Base-by-base conservation (phyloP, 2,113 vertebrate genomes). In the Neopipo cinnamomea region DNA sequence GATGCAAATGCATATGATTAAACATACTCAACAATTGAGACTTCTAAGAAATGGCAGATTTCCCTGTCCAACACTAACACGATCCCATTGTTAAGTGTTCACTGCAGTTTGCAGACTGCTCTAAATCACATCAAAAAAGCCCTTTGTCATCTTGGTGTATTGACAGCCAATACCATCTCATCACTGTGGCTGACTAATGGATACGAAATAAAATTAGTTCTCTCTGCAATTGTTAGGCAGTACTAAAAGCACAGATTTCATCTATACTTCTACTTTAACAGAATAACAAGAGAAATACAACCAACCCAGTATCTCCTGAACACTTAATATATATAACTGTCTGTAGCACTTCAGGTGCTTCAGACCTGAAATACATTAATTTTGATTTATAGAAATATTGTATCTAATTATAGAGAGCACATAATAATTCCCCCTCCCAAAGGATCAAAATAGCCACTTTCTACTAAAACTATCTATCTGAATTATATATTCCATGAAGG, bases 141-240 rank as follows among this genome's bases (percentile, higher is more conserved):
- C 0, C 3, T 12, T 12, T 2, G 10, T 35, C 11, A 8, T 37
- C 9, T 10, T 62, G 20, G 35, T 41, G 33, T 49, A 73, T 1
- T 55, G 42, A 63, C 37, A 87, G 25, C 37, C 11, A 73, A 49
- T 11, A 44, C 30, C 30, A 63, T 28, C n/a, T 39, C 20, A 41
- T 35, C 28, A 41, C 3, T 30, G 18, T 24, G 17, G 19, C 28
- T 83, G 37, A 6, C 41, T 37, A 23, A 8, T 21, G 19, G 33
- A 33, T 33, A 72, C 4, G 33, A 70, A 35, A 35, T 8, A 58
- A 39, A 62, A 31, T 39, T 30, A 83, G 25, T 15, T 20, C 41
- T 63, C 47, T 65, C 39, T 71, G 41, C 24, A 85, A 53, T 55
- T 35, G 9, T 46, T 46, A 28, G 35, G 25, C 31, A 84, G 11